These are phyloP conservation scores for Lottia gigantea DNA, from an alignment of 2,888 invertebrate species.

Conservation along the genomic window DNA sequence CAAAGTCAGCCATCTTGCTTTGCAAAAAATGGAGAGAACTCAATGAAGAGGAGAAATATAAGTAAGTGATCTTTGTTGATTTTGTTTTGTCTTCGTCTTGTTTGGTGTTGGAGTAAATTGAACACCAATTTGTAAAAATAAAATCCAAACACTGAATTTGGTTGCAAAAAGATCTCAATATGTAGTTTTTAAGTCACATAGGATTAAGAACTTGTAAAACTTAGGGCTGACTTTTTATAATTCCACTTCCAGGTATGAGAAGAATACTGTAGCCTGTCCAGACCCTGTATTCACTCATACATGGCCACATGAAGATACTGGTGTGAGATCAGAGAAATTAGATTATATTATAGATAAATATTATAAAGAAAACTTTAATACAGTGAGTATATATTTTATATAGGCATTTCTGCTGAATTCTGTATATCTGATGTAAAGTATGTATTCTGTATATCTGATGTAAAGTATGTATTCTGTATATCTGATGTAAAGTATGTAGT, in stretches of 20 bases:
- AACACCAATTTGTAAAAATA: no score
- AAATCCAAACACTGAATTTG: not conserved
- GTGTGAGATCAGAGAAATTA: slow-evolving; percentile 83
- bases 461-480: no score
- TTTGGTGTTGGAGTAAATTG: no score
- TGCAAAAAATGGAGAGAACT: slow-evolving; percentile 78
- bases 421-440: no score
- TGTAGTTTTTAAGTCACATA: not conserved
- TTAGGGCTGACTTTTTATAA: no score
- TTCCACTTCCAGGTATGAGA: slow-evolving; percentile 57
- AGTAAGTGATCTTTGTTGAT: slow-evolving; percentile 53
- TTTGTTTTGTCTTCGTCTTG: no score
- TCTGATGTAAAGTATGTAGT: no score
- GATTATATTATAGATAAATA: slow-evolving; percentile 27
- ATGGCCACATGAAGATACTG: slow-evolving; percentile 82
- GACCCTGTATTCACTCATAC: slow-evolving; percentile 80
- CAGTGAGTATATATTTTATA: slow-evolving; percentile 29
- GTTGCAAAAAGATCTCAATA: not conserved
- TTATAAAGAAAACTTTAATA: slow-evolving; percentile 30
- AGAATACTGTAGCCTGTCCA: slow-evolving; percentile 61
- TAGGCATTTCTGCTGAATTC: no score
- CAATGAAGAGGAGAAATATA: slow-evolving; percentile 73
- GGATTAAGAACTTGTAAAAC: no score
- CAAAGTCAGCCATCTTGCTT: slow-evolving; percentile 71
- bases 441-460: no score